Base-by-base conservation (phyloP, 2,113 vertebrate species). In the Eulacestoma nigropectus region DNA sequence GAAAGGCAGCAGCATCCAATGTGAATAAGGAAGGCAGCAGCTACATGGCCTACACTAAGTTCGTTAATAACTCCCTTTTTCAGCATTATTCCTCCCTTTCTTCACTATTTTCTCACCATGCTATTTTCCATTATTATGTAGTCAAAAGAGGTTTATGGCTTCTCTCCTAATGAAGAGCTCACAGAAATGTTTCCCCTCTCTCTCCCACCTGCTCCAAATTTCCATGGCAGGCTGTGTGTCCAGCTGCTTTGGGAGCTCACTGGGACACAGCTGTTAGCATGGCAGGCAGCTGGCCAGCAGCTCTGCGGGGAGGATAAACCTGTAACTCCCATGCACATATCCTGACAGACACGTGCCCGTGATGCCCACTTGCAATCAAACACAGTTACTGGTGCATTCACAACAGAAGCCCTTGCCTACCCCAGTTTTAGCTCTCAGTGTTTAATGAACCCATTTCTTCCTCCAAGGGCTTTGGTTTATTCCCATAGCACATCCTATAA, bases 241-340 rank as follows among this genome's bases (percentile, higher is more conserved):
- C 2, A 32, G 27, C 20, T 47, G 0, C 33, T 53, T 14, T 21
- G 53, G 35, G 52, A 53, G 22, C 29, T 68, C 2, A 0, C 14
- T 1, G 1, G 39, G 39, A 7, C 27, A 4, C 25, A 37, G 35
- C 27, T 67, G 42, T 20, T 5, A 20, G 29, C 0, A 0, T 3
- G 46, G 68, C 53, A 55, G 42, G 63, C 55, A 50, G 37, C 19
- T 37, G 53, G 22, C 9, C 37, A 63, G 72, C 50, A 84, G 56
- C 29, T 42, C 42, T 11, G 13, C 0, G 23, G n/a, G 52, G 6
- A 60, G 22, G 13, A n/a, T 5, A 23, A 46, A 42, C 13, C 63
- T 21, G 2, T 10, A 42, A 30, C 16, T 75, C 35, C 69, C 33
- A 5, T 1, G 3, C 33, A n/a, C 1, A 0, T 3, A 7, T 10